phyloP scores from a whole-genome alignment of 2,888 invertebrate species.

The Teleogryllus oceanicus region DNA sequence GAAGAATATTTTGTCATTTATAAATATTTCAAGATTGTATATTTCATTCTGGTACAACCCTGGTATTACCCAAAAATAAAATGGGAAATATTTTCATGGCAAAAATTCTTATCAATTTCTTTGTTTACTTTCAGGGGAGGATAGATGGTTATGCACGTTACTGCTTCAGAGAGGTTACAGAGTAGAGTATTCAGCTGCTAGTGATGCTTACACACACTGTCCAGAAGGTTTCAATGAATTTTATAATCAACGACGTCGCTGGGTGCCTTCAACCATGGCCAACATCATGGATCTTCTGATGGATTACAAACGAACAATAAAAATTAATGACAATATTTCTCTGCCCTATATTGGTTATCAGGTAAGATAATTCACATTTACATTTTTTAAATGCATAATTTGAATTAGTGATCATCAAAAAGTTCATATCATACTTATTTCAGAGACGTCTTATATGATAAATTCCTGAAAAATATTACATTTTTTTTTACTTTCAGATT shows the following conservation, averaged over 20 bases:
- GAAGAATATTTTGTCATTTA: too few species aligned
- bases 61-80: too few species aligned
- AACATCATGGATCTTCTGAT: constrained; percentile 85
- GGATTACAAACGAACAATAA: constrained; percentile 73
- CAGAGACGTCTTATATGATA: too few species aligned
- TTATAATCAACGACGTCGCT: constrained; percentile 88
- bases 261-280: constrained; percentile 95
- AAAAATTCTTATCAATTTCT: neutral
- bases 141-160: constrained; percentile 92
- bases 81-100: too few species aligned
- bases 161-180: constrained; percentile 86
- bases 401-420: constrained; percentile 11
- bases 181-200: constrained; percentile 92
- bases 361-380: constrained; percentile 44
- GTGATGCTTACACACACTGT: constrained; percentile 91
- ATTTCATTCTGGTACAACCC: too few species aligned
- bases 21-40: too few species aligned
- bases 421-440: too few species aligned
- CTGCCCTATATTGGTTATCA: constrained; percentile 73
- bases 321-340: constrained; percentile 86
- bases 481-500: constrained; percentile 45
- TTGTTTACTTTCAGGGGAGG: constrained; percentile 65
- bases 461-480: too few species aligned
- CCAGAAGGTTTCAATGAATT: constrained; percentile 92
- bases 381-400: neutral